Percentiles rank a stretch among this genome's conserved stretches.
Conservation (phyloP, 1,140 invertebrate genomes). For the Gryllus bimaculatus region DNA sequence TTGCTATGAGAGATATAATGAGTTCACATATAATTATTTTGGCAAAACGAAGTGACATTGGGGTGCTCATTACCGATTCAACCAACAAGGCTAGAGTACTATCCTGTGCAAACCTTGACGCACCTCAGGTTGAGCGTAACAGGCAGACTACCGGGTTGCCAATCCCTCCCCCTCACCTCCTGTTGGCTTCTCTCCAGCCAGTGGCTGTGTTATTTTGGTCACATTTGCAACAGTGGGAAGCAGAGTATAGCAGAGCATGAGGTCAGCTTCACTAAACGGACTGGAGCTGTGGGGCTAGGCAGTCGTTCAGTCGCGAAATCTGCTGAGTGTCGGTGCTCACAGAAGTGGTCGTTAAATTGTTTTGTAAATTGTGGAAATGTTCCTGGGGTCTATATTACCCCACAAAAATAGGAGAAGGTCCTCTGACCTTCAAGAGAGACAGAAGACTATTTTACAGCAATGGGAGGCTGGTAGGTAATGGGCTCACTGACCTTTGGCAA, state of each 20-base stretch:
- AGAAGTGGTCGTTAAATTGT: neutral
- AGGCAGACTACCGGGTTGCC: neutral
- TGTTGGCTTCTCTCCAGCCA: neutral
- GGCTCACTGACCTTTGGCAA: neutral
- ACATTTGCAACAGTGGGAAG: neutral
- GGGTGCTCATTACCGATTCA: too few species aligned
- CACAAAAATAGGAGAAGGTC: conserved; percentile 15
- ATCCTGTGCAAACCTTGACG: neutral
- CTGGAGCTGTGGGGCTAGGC: neutral
- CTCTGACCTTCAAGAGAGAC: conserved; percentile 14
- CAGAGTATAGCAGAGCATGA: neutral
- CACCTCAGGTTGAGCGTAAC: neutral
- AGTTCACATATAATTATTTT: too few species aligned
- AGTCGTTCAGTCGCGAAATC: neutral
- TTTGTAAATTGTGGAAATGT: neutral
- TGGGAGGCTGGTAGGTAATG: conserved; percentile 11
- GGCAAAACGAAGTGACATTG: too few species aligned
- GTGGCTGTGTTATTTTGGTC: neutral
- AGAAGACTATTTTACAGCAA: conserved; percentile 15
- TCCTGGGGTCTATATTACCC: conserved; percentile 11
- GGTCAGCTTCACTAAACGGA: neutral
- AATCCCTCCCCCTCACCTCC: neutral
- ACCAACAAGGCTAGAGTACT: too few species aligned
- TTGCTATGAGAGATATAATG: too few species aligned
- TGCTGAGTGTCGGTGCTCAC: neutral